Base-by-base conservation (phyloP, 2,888 invertebrate genomes). In the Ceriagrion tenellum region DNA sequence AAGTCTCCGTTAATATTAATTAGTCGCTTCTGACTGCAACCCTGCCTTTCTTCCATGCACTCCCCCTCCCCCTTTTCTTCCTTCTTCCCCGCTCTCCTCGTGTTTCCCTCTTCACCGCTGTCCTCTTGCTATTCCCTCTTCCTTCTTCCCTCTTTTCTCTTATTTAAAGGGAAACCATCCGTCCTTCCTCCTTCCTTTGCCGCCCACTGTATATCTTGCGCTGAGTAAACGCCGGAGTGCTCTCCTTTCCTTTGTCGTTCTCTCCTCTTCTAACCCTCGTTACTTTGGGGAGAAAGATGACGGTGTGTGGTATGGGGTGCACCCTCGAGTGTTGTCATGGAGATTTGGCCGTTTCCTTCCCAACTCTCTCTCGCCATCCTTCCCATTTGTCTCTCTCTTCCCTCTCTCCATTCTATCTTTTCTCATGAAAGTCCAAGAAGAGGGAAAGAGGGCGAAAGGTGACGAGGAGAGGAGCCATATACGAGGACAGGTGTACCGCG, bases 1-100 rank as follows among this genome's bases (percentile, higher is more conserved):
- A 91, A 55, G 69, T 93, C 55, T n/a, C 55, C 93, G 93, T 93
- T 93, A 93, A 93, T 93, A 93, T 93, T 93, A 93, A 93, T 93
- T 74, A 93, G 69, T 47, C 93, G 10, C 69, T 47, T 59, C 69
- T 13, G 47, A n/a, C 23, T 69, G 47, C 10, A 59, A 74, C 69
- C 93, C 35, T 18, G 35, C 30, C 55, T 23, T 74, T 35, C 35
- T 23, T 55, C 55, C 26, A n/a, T 8, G n/a, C 55, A 26, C 23
- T 89, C 55, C 20, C 55, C n/a, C 55, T 26, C 89, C 89, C 6
- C 13, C 81, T 13, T 6, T 88, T n/a, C 35, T 6, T n/a, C 30
- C 20, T 30, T 8, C 12, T 59, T 20, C 59, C n/a, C n/a, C 6
- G 69, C 69, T n/a, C n/a, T 4, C 69, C 69, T n/a, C 12, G 12